A percentile compares a stretch with the other conserved stretches of the same genome.
Conservation (phyloP, 64 coral and sea anemone genomes). For the Pachyseris speciosa region DNA sequence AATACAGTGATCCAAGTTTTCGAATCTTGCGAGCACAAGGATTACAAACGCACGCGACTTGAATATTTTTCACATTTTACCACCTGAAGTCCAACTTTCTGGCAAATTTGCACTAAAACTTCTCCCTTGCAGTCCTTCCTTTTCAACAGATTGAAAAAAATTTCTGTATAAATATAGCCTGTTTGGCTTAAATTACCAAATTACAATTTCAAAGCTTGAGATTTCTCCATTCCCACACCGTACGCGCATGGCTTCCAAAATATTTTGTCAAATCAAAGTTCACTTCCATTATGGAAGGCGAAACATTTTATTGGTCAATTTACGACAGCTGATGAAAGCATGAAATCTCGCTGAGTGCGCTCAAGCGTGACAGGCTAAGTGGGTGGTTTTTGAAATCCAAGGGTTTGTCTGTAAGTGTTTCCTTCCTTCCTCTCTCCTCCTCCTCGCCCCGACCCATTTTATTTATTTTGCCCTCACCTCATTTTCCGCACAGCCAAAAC, state of each 20-base stretch:
- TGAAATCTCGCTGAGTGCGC: too few species aligned
- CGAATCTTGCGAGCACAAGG: constrained; percentile 3
- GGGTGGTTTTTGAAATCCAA: not conserved
- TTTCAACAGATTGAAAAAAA: not conserved
- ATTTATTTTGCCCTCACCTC: not conserved
- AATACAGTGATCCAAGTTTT: not conserved
- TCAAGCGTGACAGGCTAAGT: too few species aligned
- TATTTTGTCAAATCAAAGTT: too few species aligned
- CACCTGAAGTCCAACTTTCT: not conserved
- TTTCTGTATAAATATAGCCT: not conserved
- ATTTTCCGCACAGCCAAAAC: not conserved
- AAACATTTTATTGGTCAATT: too few species aligned
- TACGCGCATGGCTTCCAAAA: too few species aligned
- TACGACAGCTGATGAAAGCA: too few species aligned
- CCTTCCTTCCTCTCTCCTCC: not conserved
- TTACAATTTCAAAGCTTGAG: not conserved
- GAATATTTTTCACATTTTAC: not conserved
- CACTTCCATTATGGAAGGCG: too few species aligned
- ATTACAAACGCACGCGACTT: constrained; percentile 2
- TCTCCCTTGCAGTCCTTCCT: not conserved
- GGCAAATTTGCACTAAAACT: not conserved
- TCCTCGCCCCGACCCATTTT: too few species aligned
- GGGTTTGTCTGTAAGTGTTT: constrained; percentile 27
- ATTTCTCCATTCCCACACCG: not conserved
- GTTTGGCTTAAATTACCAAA: not conserved